Evolutionary conservation across 2,888 invertebrate species (phyloP), one percentile per base, ranked within the genome.

Genomic region (Stenchaetothrips biformis): DNA sequence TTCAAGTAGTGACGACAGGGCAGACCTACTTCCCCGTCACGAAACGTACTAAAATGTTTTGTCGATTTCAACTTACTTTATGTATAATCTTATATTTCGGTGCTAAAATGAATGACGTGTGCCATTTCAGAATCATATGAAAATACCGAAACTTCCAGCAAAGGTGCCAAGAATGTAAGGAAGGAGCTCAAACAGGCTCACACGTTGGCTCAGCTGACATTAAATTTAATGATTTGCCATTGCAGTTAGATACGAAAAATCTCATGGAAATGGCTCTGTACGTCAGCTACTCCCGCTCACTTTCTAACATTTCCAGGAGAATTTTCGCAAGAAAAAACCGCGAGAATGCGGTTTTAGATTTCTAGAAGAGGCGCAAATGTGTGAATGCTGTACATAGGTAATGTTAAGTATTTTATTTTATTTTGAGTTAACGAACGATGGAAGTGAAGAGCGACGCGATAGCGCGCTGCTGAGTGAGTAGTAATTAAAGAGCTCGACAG

Each of bases 341-440:
- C 37, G 37, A 37, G 67, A 74, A 25, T 74, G 67, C 18, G 53
- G 4, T 53, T 53, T 11, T 53, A 53, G 37, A 37, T 37, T 18
- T 59, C 59, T 59, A 18, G 16, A 18, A 59, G 59, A 6, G 59
- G 67, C 53, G 13, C 18, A 53, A 18, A 18, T 74, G 67, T 74
- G 21, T 67, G 67, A 67, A 21, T 67, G 67, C 16, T 74, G 67
- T 74, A 74, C 11, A 74, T 74, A 74, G 59, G 25, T 74, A 25
- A 25, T 74, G 25, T 74, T 21, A 25, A 74, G 25, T 53, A 16
- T 53, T 9, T 53, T 7, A 16, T 53, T 9, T 53, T 7, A 21
- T 7, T 25, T 74, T 74, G 21, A 25, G 67, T 74, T 74, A 74
- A 74, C 67, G 21, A 74, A 74, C 21, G 25, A 74, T 74, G 67